Evolutionary conservation across 92 coral and sea anemone species (phyloP), one percentile per base, ranked within the genome.

Genomic region (Zoanthus sociatus): DNA sequence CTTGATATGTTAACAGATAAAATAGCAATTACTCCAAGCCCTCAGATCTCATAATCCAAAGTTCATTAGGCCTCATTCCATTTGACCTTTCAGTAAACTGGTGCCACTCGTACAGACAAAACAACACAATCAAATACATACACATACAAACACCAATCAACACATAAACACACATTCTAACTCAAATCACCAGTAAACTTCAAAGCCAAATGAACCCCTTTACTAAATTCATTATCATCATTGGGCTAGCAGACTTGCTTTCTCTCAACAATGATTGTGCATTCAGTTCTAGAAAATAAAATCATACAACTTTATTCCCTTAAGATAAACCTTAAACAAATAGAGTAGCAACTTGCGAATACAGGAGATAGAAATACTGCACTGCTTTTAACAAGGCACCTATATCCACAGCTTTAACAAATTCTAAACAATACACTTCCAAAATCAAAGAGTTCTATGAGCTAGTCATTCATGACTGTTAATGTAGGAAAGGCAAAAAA

Each of bases 31-130:
- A 20, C 6, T 21, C 85, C 75, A 81, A 47, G 97, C 99, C 98
- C 99, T 97, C 99, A 95, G 98, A 93, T 97, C 99, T 93, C 97
- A 97, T 95, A 97, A 93, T 97, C 96, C 95, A 66, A 82, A 84
- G 96, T 90, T 95, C 99, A 97, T 69, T 13, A 77, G 99, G 97
- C 92, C 98, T 71, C 89, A 87, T 71, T 93, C 98, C 78, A 71
- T 77, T 92, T 56, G 88, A 83, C 89, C 91, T 83, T 93, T 83
- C 90, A 87, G 87, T 88, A 87, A 83, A 54, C 66, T 16, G 63
- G 84, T 76, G 79, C 87, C 71, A 91, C 88, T 85, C 89, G 84
- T 85, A 85, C 91, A 90, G 85, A 82, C 84, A 53, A 6, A 18
- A 73, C 67, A 37, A 89, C 83, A 90, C 79, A 83, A 37, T 78